These are phyloP conservation scores for Myrmecobius fasciatus DNA, from an alignment of 2,113 vertebrate species.

Conservation along the genomic window DNA sequence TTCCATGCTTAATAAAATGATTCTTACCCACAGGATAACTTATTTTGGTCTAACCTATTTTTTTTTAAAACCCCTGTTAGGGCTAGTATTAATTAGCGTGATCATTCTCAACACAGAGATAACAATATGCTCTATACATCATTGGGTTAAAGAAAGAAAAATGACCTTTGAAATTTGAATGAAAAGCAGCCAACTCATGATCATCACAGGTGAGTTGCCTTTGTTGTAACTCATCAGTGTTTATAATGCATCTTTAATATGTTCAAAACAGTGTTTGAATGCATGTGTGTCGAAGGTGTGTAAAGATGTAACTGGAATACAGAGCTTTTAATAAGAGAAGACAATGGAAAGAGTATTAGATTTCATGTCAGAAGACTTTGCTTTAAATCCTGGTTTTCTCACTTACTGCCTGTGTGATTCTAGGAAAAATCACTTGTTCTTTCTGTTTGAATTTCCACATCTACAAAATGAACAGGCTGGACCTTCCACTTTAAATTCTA, in stretches of 20 bases:
- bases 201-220: neutral
- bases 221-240: neutral
- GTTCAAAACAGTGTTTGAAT: neutral
- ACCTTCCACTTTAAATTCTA: neutral
- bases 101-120: neutral
- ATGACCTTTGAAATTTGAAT: neutral
- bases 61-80: neutral
- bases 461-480: too few species aligned
- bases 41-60: slow-evolving; percentile 36
- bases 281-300: neutral
- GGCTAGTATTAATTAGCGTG: neutral
- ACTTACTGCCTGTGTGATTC: neutral
- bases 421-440: neutral
- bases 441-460: neutral
- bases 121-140: neutral
- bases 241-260: neutral
- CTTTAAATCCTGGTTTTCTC: neutral
- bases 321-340: neutral
- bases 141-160: neutral
- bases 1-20: slow-evolving; percentile 16
- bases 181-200: neutral
- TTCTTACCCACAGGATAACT: slow-evolving; percentile 11
- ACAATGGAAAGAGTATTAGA: neutral
- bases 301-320: neutral
- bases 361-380: neutral